Evolutionary conservation across 2,888 invertebrate species (phyloP).

Genomic region (Drosophila hamatofila): DNA sequence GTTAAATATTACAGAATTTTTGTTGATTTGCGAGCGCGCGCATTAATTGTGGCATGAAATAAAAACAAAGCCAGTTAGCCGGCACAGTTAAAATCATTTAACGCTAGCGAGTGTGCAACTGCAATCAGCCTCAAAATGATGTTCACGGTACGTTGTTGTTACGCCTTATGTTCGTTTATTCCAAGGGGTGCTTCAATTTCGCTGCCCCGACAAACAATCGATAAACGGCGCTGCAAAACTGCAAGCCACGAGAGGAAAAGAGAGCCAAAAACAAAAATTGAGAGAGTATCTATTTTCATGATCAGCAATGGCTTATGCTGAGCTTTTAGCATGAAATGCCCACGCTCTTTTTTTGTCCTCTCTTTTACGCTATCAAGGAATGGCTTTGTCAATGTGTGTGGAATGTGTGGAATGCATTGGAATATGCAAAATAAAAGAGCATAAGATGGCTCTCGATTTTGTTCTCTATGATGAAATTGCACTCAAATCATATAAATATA

Average conservation of each 20-base stretch:
- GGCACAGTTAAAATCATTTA: conserved; percentile 50
- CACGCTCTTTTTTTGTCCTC: neutral
- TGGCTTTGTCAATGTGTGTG: neutral
- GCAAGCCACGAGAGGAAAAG: conserved; percentile 17
- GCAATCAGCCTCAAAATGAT: conserved; percentile 71
- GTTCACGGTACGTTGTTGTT: conserved; percentile 82
- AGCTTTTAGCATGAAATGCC: neutral
- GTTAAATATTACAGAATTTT: conserved; percentile 57
- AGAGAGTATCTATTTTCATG: conserved; percentile 12
- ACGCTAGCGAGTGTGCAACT: conserved; percentile 42
- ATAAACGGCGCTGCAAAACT: conserved; percentile 60
- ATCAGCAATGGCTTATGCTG: conserved; percentile 22
- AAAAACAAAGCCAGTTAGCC: conserved; percentile 38
- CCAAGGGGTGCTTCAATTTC: conserved; percentile 39
- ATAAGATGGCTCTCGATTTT: no score
- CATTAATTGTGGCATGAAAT: conserved; percentile 57
- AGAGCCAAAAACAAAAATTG: neutral
- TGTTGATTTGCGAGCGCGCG: conserved; percentile 61
- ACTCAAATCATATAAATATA: neutral
- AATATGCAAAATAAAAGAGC: neutral
- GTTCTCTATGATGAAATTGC: no score
- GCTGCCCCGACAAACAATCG: conserved; percentile 58
- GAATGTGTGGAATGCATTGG: neutral
- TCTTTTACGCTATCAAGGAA: neutral
- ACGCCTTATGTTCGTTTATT: conserved; percentile 32